Conservation (phyloP, 2,113 vertebrate genomes). For the Oxyura jamaicensis region DNA sequence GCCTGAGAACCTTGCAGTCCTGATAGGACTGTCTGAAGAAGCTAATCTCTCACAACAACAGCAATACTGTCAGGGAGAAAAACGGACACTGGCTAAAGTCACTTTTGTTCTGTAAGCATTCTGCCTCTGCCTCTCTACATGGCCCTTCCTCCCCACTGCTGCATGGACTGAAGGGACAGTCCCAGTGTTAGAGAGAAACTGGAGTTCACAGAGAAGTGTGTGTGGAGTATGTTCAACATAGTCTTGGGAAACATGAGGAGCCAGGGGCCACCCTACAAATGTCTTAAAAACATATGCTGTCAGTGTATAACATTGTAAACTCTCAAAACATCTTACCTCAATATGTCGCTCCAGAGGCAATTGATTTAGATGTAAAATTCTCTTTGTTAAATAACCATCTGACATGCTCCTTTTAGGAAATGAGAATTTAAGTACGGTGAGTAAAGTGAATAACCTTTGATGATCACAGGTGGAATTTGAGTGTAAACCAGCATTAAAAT, state of each 20-base stretch:
- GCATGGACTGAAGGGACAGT: rapidly evolving
- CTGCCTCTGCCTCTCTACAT: neutral
- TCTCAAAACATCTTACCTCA: neutral
- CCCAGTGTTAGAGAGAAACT: neutral
- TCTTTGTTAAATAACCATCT: neutral
- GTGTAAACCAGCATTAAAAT: neutral
- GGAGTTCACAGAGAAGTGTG: neutral
- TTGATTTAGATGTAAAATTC: neutral
- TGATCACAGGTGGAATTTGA: neutral
- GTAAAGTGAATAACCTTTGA: neutral
- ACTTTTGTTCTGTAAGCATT: neutral
- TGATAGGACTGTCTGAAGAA: neutral
- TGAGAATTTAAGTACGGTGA: neutral
- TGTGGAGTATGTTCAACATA: neutral
- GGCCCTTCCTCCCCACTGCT: neutral
- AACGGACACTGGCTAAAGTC: rapidly evolving
- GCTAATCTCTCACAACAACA: neutral
- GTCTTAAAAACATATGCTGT: neutral
- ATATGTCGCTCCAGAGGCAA: neutral
- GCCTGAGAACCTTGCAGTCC: neutral
- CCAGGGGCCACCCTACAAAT: neutral
- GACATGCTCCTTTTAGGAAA: neutral
- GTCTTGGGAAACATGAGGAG: neutral
- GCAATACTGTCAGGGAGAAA: neutral
- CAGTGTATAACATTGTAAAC: rapidly evolving